Evolutionary conservation across 1,140 invertebrate species (phyloP).

Genomic region (Papilio xuthus): DNA sequence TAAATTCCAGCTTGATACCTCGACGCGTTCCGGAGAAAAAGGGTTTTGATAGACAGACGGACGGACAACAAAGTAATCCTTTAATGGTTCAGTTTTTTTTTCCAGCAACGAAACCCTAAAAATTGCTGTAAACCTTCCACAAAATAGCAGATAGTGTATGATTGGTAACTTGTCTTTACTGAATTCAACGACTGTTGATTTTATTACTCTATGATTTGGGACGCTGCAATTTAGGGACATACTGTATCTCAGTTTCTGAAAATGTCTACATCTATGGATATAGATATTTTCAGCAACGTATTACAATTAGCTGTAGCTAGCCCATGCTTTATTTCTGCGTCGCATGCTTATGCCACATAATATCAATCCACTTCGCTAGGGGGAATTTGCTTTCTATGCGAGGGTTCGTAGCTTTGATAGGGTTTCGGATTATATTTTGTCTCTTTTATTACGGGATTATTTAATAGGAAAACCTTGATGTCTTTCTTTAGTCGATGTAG

Average conservation of each 20-base stretch:
- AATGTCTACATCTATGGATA: background rate
- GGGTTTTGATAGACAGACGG: too few relatives aligned
- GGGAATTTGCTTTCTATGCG: conserved; percentile 6
- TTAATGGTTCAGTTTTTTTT: too few relatives aligned
- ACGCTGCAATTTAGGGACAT: background rate
- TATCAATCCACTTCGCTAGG: background rate
- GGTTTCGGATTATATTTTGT: conserved; percentile 16
- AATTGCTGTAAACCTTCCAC: too few relatives aligned
- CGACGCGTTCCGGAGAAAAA: too few relatives aligned
- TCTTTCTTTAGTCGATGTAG: background rate
- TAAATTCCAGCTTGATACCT: too few relatives aligned
- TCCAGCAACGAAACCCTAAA: too few relatives aligned
- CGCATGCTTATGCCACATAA: background rate
- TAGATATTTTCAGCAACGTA: too few relatives aligned
- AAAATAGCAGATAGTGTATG: too few relatives aligned
- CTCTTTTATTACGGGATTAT: conserved; percentile 1
- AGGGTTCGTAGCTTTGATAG: conserved; percentile 8
- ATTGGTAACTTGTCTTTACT: too few relatives aligned
- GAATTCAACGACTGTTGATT: background rate
- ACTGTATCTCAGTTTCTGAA: background rate
- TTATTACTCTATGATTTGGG: background rate
- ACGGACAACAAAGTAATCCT: too few relatives aligned
- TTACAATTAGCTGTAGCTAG: background rate
- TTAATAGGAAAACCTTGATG: background rate
- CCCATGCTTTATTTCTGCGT: background rate